Conservation (phyloP, 2,888 invertebrate genomes). For the Ecdyonurus torrentis region DNA sequence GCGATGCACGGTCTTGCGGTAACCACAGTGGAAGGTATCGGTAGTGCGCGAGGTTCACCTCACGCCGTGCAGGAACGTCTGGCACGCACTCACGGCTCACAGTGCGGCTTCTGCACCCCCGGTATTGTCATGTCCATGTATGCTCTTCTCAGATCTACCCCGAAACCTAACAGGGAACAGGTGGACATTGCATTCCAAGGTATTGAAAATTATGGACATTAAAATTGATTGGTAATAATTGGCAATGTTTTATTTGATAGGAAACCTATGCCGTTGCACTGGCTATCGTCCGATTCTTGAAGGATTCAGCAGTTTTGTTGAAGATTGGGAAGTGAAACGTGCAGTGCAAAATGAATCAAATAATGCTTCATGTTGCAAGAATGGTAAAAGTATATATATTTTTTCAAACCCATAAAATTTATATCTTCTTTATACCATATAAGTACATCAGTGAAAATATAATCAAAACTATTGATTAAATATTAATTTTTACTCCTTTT, state of each 20-base stretch:
- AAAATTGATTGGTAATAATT: background rate
- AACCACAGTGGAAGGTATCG: constrained; percentile 34
- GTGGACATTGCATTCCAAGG: constrained; percentile 22
- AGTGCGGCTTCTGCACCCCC: constrained; percentile 38
- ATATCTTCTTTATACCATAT: too few relatives aligned
- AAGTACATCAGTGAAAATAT: too few relatives aligned
- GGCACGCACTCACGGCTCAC: constrained; percentile 30
- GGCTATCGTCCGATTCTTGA: constrained; percentile 89
- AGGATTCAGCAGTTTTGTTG: constrained; percentile 65
- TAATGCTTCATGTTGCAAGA: constrained; percentile 36
- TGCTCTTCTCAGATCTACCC: constrained; percentile 28
- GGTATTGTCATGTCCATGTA: constrained; percentile 38
- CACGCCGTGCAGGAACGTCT: constrained; percentile 26
- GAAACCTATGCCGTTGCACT: constrained; percentile 75
- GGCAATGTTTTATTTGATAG: constrained; percentile 20
- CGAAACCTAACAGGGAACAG: constrained; percentile 24
- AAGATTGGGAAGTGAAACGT: background rate
- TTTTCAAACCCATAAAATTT: too few relatives aligned
- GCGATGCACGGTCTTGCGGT: constrained; percentile 30
- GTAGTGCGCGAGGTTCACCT: constrained; percentile 22
- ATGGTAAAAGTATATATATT: too few relatives aligned
- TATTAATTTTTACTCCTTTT: too few relatives aligned
- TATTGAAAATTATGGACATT: constrained; percentile 2
- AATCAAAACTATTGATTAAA: too few relatives aligned
- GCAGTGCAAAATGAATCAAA: background rate